Base-by-base conservation (phyloP, 2,888 invertebrate species). In the Pristionchus exspectatus region DNA sequence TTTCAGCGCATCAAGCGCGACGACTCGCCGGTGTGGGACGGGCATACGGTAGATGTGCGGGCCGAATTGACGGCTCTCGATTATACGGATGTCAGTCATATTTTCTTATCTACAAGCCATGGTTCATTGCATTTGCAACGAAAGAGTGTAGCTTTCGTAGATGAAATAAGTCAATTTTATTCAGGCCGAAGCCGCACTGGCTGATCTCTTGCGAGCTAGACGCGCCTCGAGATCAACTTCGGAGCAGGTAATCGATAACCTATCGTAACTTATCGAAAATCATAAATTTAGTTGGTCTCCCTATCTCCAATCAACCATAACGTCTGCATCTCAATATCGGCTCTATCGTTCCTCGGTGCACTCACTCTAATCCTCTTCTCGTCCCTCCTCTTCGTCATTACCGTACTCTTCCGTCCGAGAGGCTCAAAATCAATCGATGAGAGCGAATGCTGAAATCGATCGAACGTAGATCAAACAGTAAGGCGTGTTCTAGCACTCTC, bases 41-140 rank as follows among this genome's bases (percentile, higher is more conserved):
- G 87, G 54, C 87, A 88, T 33, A 88, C 87, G 14, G 74, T 88
- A 0, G 87, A 88, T 56, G 87, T 88, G 21, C 72, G 87, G 5
- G 56, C 87, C 21, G 87, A 88, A 74, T 74, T 88, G 74, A 88
- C 87, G 21, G 87, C 87, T 74, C 56, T 88, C 24, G 87, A 88
- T 56, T 88, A 56, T 18, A 88, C 87, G 14, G 87, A 88, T 74
- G 87, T 88, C 2, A 74, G 87, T 87, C 0, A 38, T 38, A 38
- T 27, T 27, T 14, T 2, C 7, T 77, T 44, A 21, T 21, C 44
- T 30, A 12, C 63, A n/a, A 66, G 24, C 7, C 21, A n/a, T 21
- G 66, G 27, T 24, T 24, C 5, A 27, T 7, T 66, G 66, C 27
- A 4, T 27, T 27, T 66, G 69, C 38, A 38, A 38, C 38, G 18